Evolutionary conservation across 2,888 invertebrate genomes (phyloP).

Genomic region (Disparrhopalites patrizii): DNA sequence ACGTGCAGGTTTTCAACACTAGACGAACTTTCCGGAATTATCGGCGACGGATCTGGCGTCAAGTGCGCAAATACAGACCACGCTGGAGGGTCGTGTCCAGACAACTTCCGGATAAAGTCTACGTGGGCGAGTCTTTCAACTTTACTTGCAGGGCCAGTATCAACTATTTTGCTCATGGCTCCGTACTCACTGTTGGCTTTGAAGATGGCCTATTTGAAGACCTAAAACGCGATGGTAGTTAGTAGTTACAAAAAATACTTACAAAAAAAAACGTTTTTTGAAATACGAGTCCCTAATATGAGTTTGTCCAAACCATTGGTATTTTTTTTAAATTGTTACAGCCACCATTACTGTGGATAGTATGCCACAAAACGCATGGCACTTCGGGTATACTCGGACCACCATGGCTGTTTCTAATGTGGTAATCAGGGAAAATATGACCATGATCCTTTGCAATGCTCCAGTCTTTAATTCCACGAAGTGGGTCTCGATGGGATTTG

Average conservation of each 20-base stretch:
- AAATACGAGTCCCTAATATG: too few relatives aligned
- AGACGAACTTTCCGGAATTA: not conserved
- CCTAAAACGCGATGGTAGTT: too few relatives aligned
- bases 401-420: not conserved
- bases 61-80: not conserved
- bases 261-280: too few relatives aligned
- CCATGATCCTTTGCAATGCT: slow-evolving; percentile 31
- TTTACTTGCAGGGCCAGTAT: not conserved
- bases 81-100: too few relatives aligned
- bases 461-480: slow-evolving; percentile 39
- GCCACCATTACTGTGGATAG: too few relatives aligned
- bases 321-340: too few relatives aligned
- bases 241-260: too few relatives aligned
- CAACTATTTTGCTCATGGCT: not conserved
- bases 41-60: not conserved
- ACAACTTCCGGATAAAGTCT: not conserved
- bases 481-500: slow-evolving; percentile 27
- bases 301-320: too few relatives aligned
- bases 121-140: not conserved
- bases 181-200: not conserved
- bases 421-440: slow-evolving; percentile 1
- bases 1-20: not conserved
- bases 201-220: not conserved
- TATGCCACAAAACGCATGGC: too few relatives aligned
- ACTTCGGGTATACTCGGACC: too few relatives aligned